Conservation (phyloP, 2,888 invertebrate genomes). For the Ophion costatus region DNA sequence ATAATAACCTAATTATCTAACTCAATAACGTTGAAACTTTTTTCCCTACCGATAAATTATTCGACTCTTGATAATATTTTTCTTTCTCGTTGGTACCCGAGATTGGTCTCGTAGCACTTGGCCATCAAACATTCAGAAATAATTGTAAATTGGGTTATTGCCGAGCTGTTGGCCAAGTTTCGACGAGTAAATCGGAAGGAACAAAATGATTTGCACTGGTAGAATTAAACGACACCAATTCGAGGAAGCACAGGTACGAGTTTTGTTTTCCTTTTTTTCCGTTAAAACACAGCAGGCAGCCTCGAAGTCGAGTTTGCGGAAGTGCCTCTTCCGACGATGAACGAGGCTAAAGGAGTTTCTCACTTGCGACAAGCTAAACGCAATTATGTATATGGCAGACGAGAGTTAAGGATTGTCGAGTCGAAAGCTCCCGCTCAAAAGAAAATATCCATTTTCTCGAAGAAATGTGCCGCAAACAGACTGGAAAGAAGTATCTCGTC, state of each 20-base stretch:
- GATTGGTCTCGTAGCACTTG: constrained; percentile 1
- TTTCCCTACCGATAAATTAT: not conserved
- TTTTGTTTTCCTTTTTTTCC: not conserved
- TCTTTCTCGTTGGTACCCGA: too few relatives aligned
- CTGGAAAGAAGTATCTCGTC: too few relatives aligned
- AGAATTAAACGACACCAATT: constrained; percentile 27
- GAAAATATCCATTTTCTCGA: not conserved
- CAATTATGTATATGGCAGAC: constrained; percentile 51
- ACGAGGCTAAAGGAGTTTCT: constrained; percentile 13
- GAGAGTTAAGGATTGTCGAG: constrained; percentile 46
- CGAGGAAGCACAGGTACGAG: not conserved
- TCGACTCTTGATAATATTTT: too few relatives aligned
- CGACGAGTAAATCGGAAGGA: not conserved
- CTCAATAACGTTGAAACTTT: not conserved
- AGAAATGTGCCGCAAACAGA: too few relatives aligned
- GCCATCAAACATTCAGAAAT: constrained; percentile 30
- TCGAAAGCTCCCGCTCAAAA: constrained; percentile 6
- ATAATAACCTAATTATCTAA: too few relatives aligned
- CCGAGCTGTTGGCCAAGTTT: too few relatives aligned
- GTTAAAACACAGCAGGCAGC: constrained; percentile 1
- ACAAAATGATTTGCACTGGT: not conserved
- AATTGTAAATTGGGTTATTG: not conserved
- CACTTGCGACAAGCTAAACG: constrained; percentile 9
- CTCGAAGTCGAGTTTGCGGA: constrained; percentile 55
- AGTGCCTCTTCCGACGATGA: constrained; percentile 10